Evolutionary conservation across 2,797 vertebrate genomes (phyloP).

Genomic region (Anguilla pacifica): DNA sequence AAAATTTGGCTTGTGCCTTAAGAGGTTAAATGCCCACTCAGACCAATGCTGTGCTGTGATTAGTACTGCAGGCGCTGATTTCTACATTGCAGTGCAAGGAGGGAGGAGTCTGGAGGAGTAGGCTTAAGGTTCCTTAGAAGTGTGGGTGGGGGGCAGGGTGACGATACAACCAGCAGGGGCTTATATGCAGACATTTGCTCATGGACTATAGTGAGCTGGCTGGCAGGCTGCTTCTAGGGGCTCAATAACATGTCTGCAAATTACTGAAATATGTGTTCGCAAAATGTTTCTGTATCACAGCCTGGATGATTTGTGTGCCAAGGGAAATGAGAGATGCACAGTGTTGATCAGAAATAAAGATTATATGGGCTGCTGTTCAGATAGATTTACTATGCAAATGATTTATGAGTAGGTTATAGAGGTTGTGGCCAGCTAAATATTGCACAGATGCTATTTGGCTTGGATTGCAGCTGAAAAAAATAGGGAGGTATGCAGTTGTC

Average conservation of each 20-base stretch:
- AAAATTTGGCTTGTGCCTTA: too few species aligned
- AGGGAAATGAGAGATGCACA: not conserved
- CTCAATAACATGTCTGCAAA: constrained; percentile 10
- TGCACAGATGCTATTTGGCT: not conserved
- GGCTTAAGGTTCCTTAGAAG: not conserved
- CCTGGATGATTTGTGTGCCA: constrained; percentile 9
- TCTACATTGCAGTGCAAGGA: constrained; percentile 4
- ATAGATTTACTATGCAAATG: constrained; percentile 9
- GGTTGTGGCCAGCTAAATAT: not conserved
- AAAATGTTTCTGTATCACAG: constrained; percentile 26
- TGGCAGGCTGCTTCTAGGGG: not conserved
- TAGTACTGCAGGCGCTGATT: constrained; percentile 9
- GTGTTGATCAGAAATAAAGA: constrained; percentile 19
- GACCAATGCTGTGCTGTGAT: constrained; percentile 11
- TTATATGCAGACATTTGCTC: not conserved
- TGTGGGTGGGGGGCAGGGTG: not conserved
- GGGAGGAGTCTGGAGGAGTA: not conserved
- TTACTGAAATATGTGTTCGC: constrained; percentile 29
- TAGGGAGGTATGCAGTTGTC: not conserved
- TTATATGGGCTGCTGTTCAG: constrained; percentile 6
- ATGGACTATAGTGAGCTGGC: not conserved
- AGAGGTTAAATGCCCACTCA: constrained; percentile 32
- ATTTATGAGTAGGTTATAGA: constrained; percentile 8
- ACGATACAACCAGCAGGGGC: not conserved
- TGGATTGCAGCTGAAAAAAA: not conserved